phyloP scores from a whole-genome alignment of 1,140 invertebrate genomes.

The Sipha flava region DNA sequence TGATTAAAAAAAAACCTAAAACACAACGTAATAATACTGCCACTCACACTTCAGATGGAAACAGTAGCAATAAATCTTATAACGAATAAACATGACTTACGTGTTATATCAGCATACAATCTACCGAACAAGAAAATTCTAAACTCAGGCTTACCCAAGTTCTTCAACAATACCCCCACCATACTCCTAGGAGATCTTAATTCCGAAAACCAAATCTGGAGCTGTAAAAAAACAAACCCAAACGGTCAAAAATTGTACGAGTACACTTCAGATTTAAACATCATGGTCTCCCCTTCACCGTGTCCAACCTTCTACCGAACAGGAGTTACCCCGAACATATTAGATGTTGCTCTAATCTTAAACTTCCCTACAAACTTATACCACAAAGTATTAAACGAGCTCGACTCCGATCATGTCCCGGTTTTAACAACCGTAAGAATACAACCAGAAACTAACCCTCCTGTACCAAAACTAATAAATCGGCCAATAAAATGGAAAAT shows the following conservation, averaged over 20 bases:
- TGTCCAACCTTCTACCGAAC: background rate
- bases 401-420: background rate
- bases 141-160: background rate
- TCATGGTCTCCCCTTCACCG: background rate
- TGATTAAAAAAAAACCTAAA: conserved; percentile 1
- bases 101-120: background rate
- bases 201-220: background rate
- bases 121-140: conserved; percentile 9
- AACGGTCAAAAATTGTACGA: background rate
- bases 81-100: background rate
- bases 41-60: background rate
- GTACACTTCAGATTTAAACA: background rate
- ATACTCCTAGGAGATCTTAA: conserved; percentile 8
- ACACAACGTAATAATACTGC: background rate
- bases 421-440: background rate
- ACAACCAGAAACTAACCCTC: background rate
- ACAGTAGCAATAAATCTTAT: background rate
- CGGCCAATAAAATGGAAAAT: background rate
- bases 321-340: background rate
- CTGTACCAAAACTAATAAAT: background rate
- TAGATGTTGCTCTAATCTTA: background rate
- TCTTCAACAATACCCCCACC: background rate
- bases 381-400: background rate
- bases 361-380: background rate
- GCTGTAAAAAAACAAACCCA: background rate